Percentiles rank a stretch among this genome's conserved stretches.
Conservation (phyloP, 1,140 invertebrate species). For the Zaprionus gabonicus region DNA sequence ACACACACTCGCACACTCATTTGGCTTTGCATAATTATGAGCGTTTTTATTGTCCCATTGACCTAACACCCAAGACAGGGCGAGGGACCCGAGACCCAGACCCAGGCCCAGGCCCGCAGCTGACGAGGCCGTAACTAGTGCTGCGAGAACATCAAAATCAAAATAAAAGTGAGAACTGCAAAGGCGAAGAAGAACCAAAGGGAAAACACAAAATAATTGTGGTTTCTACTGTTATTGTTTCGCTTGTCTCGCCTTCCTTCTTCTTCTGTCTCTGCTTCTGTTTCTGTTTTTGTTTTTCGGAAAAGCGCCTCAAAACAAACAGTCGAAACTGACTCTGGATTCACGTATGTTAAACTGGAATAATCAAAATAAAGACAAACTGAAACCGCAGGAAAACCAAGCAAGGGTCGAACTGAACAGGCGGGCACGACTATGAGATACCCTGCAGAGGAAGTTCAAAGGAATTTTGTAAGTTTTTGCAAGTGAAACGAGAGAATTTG, state of each 20-base stretch:
- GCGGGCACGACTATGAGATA: neutral
- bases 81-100: neutral
- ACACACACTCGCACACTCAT: neutral
- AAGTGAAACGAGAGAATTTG: too few relatives aligned
- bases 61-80: slow-evolving; percentile 69
- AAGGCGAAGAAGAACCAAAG: neutral
- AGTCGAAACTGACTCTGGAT: neutral
- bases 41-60: slow-evolving; percentile 78
- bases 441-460: neutral
- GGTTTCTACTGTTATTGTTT: neutral
- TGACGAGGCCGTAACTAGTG: slow-evolving; percentile 1
- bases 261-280: neutral
- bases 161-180: slow-evolving; percentile 62
- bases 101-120: slow-evolving; percentile 11
- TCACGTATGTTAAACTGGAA: neutral
- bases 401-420: neutral
- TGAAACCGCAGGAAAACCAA: neutral
- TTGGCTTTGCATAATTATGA: slow-evolving; percentile 29
- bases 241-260: neutral
- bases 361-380: slow-evolving; percentile 1
- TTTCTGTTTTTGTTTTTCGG: slow-evolving; percentile 12
- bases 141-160: slow-evolving; percentile 59
- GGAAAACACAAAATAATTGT: slow-evolving; percentile 42
- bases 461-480: neutral
- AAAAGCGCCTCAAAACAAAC: slow-evolving; percentile 49